These are phyloP conservation scores for Bufotes viridis DNA, from an alignment of 2,797 vertebrate genomes.

Conservation along the genomic window DNA sequence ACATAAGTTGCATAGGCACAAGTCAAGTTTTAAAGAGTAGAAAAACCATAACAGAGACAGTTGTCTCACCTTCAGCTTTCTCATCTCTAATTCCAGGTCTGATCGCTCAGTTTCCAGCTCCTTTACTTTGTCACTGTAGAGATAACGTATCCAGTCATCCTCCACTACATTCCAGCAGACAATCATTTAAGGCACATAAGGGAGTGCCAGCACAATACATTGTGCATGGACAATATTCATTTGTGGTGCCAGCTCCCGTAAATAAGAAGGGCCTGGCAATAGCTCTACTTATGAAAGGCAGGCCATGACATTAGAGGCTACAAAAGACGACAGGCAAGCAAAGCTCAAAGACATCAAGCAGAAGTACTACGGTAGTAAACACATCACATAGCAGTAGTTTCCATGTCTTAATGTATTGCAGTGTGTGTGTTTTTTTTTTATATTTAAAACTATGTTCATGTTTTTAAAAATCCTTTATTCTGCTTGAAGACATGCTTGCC, in stretches of 20 bases:
- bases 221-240: not conserved
- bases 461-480: not conserved
- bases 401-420: not conserved
- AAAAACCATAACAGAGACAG: not conserved
- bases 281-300: not conserved
- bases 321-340: not conserved
- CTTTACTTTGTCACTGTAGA: slow-evolving; percentile 50
- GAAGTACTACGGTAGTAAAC: no score
- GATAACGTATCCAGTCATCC: slow-evolving; percentile 9
- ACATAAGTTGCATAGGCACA: not conserved
- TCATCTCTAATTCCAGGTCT: slow-evolving; percentile 37
- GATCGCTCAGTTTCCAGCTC: slow-evolving; percentile 32
- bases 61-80: slow-evolving; percentile 39
- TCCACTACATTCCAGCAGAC: slow-evolving; percentile 15
- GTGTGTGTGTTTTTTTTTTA: not conserved
- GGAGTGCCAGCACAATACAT: slow-evolving; percentile 5
- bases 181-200: not conserved
- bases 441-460: not conserved
- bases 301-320: not conserved
- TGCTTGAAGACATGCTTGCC: not conserved
- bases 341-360: not conserved
- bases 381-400: not conserved
- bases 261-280: not conserved
- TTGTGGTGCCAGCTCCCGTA: not conserved
- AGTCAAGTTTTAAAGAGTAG: not conserved